Evolutionary conservation across 2,888 invertebrate genomes (phyloP).

Genomic region (Odontomyia ornata): DNA sequence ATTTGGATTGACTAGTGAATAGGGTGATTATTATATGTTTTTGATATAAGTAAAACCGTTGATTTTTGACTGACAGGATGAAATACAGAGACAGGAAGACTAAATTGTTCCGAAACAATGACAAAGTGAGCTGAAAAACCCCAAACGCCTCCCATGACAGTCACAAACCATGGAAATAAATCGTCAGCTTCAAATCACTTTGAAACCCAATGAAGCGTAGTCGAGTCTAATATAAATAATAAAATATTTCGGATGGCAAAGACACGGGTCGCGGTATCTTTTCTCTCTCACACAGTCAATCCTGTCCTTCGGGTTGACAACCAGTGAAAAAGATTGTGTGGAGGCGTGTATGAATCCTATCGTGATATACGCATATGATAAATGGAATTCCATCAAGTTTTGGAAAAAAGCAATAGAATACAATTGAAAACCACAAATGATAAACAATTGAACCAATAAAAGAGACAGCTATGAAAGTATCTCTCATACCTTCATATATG

Average conservation of each 20-base stretch:
- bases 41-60: too few relatives aligned
- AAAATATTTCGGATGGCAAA: too few relatives aligned
- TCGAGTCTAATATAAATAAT: neutral
- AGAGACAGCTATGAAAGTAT: slow-evolving; percentile 23
- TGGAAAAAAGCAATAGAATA: slow-evolving; percentile 19
- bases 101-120: too few relatives aligned
- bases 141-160: too few relatives aligned
- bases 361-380: slow-evolving; percentile 27
- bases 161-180: slow-evolving; percentile 20
- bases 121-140: too few relatives aligned
- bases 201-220: slow-evolving; percentile 16
- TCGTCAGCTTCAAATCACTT: slow-evolving; percentile 18
- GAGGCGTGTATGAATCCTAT: slow-evolving; percentile 31
- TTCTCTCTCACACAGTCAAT: neutral
- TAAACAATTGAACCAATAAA: slow-evolving; percentile 38
- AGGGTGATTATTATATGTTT: too few relatives aligned
- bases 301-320: too few relatives aligned
- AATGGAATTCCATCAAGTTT: slow-evolving; percentile 31
- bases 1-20: too few relatives aligned
- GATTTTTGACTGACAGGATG: too few relatives aligned
- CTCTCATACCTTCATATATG: neutral
- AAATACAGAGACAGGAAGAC: too few relatives aligned
- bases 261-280: neutral
- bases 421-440: slow-evolving; percentile 40
- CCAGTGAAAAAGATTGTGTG: neutral